These are phyloP conservation scores for Porites lobata DNA, from an alignment of 92 coral and sea anemone species.

Conservation along the genomic window DNA sequence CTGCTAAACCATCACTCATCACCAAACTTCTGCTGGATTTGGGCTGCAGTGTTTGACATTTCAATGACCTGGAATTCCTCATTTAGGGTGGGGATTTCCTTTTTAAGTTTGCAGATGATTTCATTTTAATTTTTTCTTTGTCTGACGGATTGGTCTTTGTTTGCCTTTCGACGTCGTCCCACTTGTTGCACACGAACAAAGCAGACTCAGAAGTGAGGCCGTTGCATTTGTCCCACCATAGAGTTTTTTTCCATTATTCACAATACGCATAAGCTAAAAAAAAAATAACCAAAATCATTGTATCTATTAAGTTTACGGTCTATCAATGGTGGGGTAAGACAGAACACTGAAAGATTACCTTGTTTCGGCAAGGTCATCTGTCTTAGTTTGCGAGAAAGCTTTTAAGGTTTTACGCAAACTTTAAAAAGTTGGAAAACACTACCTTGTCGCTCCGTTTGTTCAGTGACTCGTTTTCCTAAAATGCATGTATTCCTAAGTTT, in stretches of 20 bases:
- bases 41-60: slow-evolving; percentile 9
- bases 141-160: neutral
- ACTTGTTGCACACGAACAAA: slow-evolving; percentile 32
- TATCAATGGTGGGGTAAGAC: no score
- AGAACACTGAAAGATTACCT: no score
- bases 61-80: slow-evolving; percentile 5
- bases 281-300: neutral
- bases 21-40: neutral
- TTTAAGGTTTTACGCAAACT: no score
- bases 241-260: slow-evolving; percentile 8
- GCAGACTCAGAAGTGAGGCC: slow-evolving; percentile 18
- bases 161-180: neutral
- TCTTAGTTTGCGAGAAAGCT: no score
- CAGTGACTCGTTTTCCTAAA: no score
- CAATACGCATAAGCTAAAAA: slow-evolving; percentile 15
- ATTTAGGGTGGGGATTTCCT: slow-evolving; percentile 4
- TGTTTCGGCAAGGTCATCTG: no score
- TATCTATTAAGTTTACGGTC: no score
- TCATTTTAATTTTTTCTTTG: neutral
- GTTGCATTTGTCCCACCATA: neutral
- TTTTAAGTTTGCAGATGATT: slow-evolving; percentile 7
- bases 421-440: no score
- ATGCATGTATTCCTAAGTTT: no score
- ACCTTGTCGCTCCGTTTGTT: no score
- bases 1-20: slow-evolving; percentile 7